Evolutionary conservation across 2,888 invertebrate species (phyloP), one percentile per base, ranked within the genome.

Genomic region (Drosophila vallismaia): DNA sequence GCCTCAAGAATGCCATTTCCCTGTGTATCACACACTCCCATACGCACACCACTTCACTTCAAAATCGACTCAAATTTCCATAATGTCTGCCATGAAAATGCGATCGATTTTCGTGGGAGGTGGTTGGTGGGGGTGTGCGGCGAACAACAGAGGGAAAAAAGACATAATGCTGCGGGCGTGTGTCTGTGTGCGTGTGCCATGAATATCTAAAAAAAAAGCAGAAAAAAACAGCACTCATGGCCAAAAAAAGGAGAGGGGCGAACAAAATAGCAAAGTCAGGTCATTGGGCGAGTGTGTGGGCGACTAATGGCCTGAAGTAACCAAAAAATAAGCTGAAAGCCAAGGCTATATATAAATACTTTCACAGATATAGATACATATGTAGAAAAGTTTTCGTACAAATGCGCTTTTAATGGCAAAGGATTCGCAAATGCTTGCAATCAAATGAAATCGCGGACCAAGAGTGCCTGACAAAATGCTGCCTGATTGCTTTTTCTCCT

Each of bases 71-170:
- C 86, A 83, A 85, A 86, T 86, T 88, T 88, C 88, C 88, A 88
- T 88, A 86, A 88, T 87, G 88, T 88, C 82, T 88, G 88, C 88
- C 83, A 86, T 87, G 79, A 88, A 86, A 86, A 88, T 87, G 79
- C 89, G 86, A 86, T 88, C 88, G 86, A 86, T 86, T 86, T 88
- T 82, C 74, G 71, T 76, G 74, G n/a, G 26, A 33, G 44, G 10
- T 29, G 10, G 52, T 38, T 42, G 42, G 26, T 14, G 55, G n/a
- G 36, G 14, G 42, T 26, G 73, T 19, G 69, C 52, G 48, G 49
- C 52, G 57, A 50, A 56, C 56, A 77, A 42, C 62, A 58, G 64
- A 36, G 33, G 26, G 14, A 64, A 71, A 64, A 77, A 71, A 62
- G 59, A 64, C 75, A 86, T 82, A 82, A 86, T 83, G 83, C 86